Base-by-base conservation (phyloP, 2,888 invertebrate species). In the Limnephilus marmoratus region DNA sequence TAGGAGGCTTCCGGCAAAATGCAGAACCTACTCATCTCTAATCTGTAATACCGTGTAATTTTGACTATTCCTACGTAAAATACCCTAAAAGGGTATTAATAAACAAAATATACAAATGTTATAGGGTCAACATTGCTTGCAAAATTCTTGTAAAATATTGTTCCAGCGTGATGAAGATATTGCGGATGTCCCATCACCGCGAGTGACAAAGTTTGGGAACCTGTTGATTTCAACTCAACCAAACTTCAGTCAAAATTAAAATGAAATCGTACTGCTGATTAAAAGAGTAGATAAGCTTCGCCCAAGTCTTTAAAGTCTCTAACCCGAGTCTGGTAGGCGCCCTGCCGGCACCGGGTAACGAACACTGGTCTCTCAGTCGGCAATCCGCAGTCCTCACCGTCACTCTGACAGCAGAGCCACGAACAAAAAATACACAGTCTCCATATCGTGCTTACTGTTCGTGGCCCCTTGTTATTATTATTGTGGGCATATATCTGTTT, bases 401-500 rank as follows among this genome's bases (percentile, higher is more conserved):
- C 83, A 83, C 37, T 31, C 31, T 83, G 83, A 83, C 83, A 83
- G 83, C 83, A 9, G 83, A 83, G 83, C 13, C 34, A 83, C 4
- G 83, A 37, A 37, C 9, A 83, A 83, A 83, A 83, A 83, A 83
- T 34, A 83, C 53, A 34, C 53, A 82, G 82, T 31, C 29, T 83
- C 83, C 13, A 29, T 15, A 34, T 83, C 83, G 83, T 34, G 83
- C 37, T 83, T 83, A 37, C 83, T 83, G 83, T 83, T 83, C 37
- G 34, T 83, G 15, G 83, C 24, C 83, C 2, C 53, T 68, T 68
- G 5, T 68, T 68, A 68, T 68, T 68, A 68, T 68, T 24, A 68
- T 68, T 68, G 83, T 83, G 83, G 31, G 31, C 83, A 83, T 37
- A n/a, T 31, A 34, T 83, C 34, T 83, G 83, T 31, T 29, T 37